Conservation (phyloP, 2,888 invertebrate genomes). For the Coleophora flavipennella region DNA sequence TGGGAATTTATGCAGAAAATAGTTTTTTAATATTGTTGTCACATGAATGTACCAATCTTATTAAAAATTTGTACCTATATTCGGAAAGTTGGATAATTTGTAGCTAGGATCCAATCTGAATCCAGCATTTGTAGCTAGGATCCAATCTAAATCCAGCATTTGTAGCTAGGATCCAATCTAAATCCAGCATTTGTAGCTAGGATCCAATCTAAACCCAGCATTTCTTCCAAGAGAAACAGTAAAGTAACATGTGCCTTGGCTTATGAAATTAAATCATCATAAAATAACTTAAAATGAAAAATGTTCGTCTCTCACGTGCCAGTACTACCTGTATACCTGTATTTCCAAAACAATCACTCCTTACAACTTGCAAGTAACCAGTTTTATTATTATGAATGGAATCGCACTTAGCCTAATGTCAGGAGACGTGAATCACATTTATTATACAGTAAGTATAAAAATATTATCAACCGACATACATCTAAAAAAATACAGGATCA, state of each 20-base stretch:
- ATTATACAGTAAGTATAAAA: no score
- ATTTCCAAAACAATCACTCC: no score
- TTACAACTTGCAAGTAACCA: no score
- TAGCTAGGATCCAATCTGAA: conserved; percentile 72
- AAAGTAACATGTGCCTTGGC: conserved; percentile 69
- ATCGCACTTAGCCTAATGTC: no score
- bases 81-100: conserved; percentile 72
- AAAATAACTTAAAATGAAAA: conserved; percentile 18
- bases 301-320: conserved; percentile 43
- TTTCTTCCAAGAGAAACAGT: conserved; percentile 59
- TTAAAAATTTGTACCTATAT: conserved; percentile 68
- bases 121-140: conserved; percentile 68
- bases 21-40: conserved; percentile 73
- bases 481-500: no score
- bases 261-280: conserved; percentile 38
- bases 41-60: conserved; percentile 72
- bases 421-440: no score
- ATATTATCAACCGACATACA: no score
- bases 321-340: conserved; percentile 16
- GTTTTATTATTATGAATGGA: no score
- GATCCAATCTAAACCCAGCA: conserved; percentile 68
- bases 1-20: conserved; percentile 70
- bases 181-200: conserved; percentile 69
- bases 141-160: conserved; percentile 70
- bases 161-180: conserved; percentile 72